Conservation (phyloP, 2,797 vertebrate genomes). For the Spheniscus humboldti region DNA sequence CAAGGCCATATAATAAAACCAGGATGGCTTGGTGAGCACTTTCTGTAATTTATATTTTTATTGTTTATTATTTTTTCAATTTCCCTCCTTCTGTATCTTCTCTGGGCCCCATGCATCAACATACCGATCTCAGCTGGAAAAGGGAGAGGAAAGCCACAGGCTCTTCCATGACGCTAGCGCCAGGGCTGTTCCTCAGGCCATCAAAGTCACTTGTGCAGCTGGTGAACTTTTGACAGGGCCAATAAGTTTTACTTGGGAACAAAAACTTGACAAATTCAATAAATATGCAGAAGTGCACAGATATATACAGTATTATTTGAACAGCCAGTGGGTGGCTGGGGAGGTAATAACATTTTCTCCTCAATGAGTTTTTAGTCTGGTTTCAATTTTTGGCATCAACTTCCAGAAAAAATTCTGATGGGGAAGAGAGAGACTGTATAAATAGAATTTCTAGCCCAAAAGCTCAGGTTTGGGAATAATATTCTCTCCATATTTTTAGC, state of each 20-base stretch:
- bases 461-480: not conserved
- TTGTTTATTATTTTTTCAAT: slow-evolving; percentile 74
- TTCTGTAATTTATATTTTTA: slow-evolving; percentile 68
- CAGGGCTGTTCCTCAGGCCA: slow-evolving; percentile 42
- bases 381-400: slow-evolving; percentile 49
- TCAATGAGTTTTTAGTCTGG: slow-evolving; percentile 52
- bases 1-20: slow-evolving; percentile 70
- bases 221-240: slow-evolving; percentile 60
- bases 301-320: slow-evolving; percentile 56
- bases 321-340: slow-evolving; percentile 34
- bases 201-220: slow-evolving; percentile 67
- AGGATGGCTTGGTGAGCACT: slow-evolving; percentile 65
- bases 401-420: slow-evolving; percentile 22
- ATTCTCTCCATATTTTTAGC: not conserved
- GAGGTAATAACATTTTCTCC: slow-evolving; percentile 46
- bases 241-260: slow-evolving; percentile 64
- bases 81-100: slow-evolving; percentile 70
- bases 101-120: slow-evolving; percentile 62
- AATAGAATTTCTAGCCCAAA: not conserved
- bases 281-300: slow-evolving; percentile 50
- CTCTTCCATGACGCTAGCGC: slow-evolving; percentile 51
- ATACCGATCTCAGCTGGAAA: slow-evolving; percentile 73
- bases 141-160: slow-evolving; percentile 65
- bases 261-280: slow-evolving; percentile 61
- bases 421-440: not conserved